These are phyloP conservation scores for Stigmatopora argus DNA, from an alignment of 2,113 vertebrate species.

Conservation along the genomic window DNA sequence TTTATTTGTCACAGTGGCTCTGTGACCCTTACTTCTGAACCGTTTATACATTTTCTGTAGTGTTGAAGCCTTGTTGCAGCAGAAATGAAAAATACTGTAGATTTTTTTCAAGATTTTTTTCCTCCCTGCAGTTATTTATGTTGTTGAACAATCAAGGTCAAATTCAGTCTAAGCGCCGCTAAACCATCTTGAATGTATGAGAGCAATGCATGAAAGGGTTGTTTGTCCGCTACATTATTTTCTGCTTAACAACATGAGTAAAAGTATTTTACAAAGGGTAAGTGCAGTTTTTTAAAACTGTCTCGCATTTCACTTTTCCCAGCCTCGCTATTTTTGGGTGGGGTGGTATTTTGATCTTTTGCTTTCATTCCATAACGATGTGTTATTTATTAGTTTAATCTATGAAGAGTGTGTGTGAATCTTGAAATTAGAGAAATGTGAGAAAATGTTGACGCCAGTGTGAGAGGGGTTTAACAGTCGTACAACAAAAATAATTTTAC, in stretches of 20 bases:
- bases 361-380: too few relatives aligned
- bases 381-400: too few relatives aligned
- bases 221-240: neutral
- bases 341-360: too few relatives aligned
- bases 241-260: neutral
- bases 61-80: neutral
- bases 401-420: too few relatives aligned
- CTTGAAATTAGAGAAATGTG: too few relatives aligned
- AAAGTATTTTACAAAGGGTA: neutral
- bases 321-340: too few relatives aligned
- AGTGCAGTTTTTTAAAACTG: too few relatives aligned
- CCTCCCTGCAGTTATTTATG: neutral
- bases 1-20: conserved; percentile 24
- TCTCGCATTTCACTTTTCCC: too few relatives aligned
- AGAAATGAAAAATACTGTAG: neutral
- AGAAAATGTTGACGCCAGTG: too few relatives aligned
- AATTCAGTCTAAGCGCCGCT: neutral
- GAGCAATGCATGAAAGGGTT: neutral
- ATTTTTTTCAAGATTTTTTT: neutral
- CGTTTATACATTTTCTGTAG: conserved; percentile 12
- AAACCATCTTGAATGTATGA: too few relatives aligned
- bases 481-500: too few relatives aligned
- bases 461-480: too few relatives aligned
- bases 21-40: conserved; percentile 9
- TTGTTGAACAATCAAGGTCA: neutral